Conservation (phyloP, 2,888 invertebrate genomes). For the Micoletzkya japonica region DNA sequence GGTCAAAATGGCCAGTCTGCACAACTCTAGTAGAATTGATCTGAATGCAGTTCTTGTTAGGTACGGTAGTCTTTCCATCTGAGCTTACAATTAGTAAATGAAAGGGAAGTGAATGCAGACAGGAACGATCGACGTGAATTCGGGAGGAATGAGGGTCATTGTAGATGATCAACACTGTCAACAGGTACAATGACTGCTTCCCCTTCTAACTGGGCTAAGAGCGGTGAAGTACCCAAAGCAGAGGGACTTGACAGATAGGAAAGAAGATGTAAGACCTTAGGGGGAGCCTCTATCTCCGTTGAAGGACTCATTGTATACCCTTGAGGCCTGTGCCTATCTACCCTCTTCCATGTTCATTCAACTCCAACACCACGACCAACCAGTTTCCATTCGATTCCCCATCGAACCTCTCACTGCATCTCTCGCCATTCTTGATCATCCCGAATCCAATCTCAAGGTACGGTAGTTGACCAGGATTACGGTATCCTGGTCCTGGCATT, state of each 20-base stretch:
- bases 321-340: conserved; percentile 19
- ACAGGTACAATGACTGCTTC: not conserved
- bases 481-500: not conserved
- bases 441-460: conserved; percentile 5
- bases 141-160: conserved; percentile 13
- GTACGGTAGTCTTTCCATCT: no score
- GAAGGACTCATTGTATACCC: not conserved
- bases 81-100: no score
- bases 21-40: no score
- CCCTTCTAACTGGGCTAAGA: no score
- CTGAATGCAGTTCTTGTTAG: no score
- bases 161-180: conserved; percentile 27
- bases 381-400: not conserved
- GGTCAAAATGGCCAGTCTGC: no score
- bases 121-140: conserved; percentile 14
- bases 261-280: no score
- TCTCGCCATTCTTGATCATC: conserved; percentile 24
- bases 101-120: not conserved
- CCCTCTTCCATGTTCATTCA: conserved; percentile 4
- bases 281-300: no score
- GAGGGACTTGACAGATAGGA: not conserved
- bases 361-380: conserved; percentile 1
- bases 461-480: not conserved
- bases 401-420: conserved; percentile 9
- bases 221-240: no score